These are phyloP conservation scores for Crotalus horridus DNA, from an alignment of 2,113 vertebrate species.

Conservation along the genomic window DNA sequence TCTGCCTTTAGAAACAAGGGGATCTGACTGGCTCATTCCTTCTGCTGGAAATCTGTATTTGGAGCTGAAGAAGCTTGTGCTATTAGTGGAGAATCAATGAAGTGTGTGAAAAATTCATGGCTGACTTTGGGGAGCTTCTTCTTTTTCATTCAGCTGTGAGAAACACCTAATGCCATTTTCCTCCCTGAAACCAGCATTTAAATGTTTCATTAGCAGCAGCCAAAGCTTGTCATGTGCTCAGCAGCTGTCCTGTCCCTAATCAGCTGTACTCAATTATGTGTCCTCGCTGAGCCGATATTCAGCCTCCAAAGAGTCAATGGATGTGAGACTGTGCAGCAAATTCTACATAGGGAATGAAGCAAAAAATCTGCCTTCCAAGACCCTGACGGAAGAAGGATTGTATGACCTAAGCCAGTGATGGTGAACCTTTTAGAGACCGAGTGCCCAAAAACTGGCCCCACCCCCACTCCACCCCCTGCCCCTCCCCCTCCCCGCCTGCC, in stretches of 20 bases:
- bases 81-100: background rate
- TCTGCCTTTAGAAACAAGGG: background rate
- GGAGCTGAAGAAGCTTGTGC: background rate
- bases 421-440: too few species aligned
- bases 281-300: background rate
- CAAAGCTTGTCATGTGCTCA: background rate
- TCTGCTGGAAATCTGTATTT: slow-evolving; percentile 10
- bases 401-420: background rate
- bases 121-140: background rate
- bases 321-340: background rate
- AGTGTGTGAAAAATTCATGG: slow-evolving; percentile 19
- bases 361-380: background rate
- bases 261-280: background rate
- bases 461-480: too few species aligned
- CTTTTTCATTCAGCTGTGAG: slow-evolving; percentile 15
- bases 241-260: background rate
- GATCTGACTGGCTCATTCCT: background rate
- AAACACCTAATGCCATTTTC: background rate
- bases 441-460: too few species aligned
- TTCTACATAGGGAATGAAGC: accelerated
- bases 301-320: background rate
- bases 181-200: slow-evolving; percentile 12
- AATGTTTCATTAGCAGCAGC: slow-evolving; percentile 8
- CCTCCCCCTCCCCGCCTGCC: too few species aligned
- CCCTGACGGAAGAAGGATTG: background rate